Evolutionary conservation across 2,797 vertebrate species (phyloP), one percentile per base, ranked within the genome.

Genomic region (Poecilia gillii): DNA sequence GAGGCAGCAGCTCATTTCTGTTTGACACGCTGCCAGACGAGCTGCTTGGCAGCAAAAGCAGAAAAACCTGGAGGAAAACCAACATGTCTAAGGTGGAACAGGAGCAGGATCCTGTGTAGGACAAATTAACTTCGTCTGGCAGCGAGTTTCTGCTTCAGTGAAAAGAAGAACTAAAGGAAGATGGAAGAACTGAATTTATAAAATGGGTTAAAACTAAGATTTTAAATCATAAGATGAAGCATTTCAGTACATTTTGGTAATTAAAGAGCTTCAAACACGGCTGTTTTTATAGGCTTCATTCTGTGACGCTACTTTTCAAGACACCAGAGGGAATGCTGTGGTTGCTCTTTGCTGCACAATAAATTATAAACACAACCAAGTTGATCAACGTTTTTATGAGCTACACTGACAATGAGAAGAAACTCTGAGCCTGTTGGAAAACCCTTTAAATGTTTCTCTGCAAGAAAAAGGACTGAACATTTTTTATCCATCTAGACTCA

Each of bases 1-100:
- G 25, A 74, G 51, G 51, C 73, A 57, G 73, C 51, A 43, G 51
- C 51, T 74, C 11, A 16, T 46, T 76, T 76, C 18, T 75, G 55
- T 62, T 47, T 64, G 74, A 49, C 59, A 7, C 20, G 3, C 20
- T 49, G 59, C 59, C 74, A 76, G 36, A 76, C 31, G 11, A 64
- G 59, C 59, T 76, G 59, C 45, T 49, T 66, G 74, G 74, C 46
- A 66, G 45, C 45, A 47, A 76, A 64, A 2, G n/a, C 18, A 68
- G 57, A 49, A 25, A 62, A 36, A 33, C 28, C 33, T 76, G 59
- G 45, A 66, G 28, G 47, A 8, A 33, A 57, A 59, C 51, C 36
- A 31, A 28, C 25, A 4, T 57, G 39, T 74, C 41, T 59, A 43
- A 57, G 53, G 73, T 57, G 39, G 53, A 25, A 39, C 72, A 36